Evolutionary conservation across 2,888 invertebrate genomes (phyloP).

Genomic region (Spatulosminthurus flaviceps): DNA sequence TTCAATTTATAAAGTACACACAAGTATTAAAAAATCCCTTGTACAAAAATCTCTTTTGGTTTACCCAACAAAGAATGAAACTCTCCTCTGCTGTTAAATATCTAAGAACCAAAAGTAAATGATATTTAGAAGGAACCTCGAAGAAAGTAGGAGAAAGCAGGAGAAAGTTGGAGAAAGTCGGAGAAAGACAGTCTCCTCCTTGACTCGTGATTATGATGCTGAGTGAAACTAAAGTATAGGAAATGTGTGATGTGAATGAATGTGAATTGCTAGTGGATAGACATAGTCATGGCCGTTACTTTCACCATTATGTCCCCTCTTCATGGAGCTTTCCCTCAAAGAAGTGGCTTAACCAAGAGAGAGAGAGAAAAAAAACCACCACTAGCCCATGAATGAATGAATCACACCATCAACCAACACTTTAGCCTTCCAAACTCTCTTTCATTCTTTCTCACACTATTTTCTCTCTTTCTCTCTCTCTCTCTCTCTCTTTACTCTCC

Average conservation of each 20-base stretch:
- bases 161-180: neutral
- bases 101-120: neutral
- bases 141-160: neutral
- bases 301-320: conserved; percentile 15
- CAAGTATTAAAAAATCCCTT: no score
- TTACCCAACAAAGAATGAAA: no score
- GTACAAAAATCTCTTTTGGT: no score
- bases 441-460: neutral
- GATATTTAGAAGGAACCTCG: no score
- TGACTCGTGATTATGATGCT: conserved; percentile 24
- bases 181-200: conserved; percentile 10
- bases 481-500: neutral
- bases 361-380: neutral
- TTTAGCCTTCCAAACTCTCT: neutral
- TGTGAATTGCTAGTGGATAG: conserved; percentile 13
- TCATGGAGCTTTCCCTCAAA: neutral
- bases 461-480: neutral
- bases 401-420: neutral
- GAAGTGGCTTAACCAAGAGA: neutral
- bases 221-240: conserved; percentile 25
- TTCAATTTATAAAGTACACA: no score
- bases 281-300: conserved; percentile 19
- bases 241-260: conserved; percentile 22
- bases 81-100: neutral
- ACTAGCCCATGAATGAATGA: neutral